Percentiles rank a stretch among this genome's conserved stretches.
phyloP scores from a whole-genome alignment of 2,113 vertebrate genomes.

The Oryzias curvinotus region DNA sequence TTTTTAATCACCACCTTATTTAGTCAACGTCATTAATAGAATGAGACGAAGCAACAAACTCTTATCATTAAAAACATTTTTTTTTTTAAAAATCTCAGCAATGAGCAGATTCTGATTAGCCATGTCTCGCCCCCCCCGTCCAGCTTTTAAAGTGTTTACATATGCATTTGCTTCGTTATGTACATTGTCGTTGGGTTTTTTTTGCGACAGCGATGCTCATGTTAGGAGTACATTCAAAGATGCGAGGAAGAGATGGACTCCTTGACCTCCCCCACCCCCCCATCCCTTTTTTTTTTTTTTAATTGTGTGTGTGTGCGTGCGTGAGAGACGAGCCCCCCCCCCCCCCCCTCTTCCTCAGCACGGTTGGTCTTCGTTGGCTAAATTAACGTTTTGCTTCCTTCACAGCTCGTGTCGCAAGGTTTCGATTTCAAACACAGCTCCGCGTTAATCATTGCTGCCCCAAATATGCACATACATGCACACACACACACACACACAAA shows the following conservation, averaged over 20 bases:
- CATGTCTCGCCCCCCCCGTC: conserved; percentile 43
- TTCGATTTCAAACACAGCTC: conserved; percentile 48
- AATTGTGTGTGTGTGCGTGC: conserved; percentile 20
- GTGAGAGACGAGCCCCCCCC: conserved; percentile 20
- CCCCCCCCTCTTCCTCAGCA: conserved; percentile 3
- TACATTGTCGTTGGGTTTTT: conserved; percentile 23
- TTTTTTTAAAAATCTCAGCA: conserved; percentile 70
- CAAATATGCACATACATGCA: conserved; percentile 19
- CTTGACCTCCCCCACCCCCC: conserved; percentile 37
- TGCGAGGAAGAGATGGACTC: conserved; percentile 58
- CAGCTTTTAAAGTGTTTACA: conserved; percentile 57
- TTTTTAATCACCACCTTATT: conserved; percentile 37
- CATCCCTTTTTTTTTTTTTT: conserved; percentile 11
- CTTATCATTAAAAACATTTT: conserved; percentile 72
- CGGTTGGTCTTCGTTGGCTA: conserved; percentile 18
- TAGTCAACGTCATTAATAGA: conserved; percentile 53
- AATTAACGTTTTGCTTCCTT: conserved; percentile 7
- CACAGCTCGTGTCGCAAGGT: conserved; percentile 5
- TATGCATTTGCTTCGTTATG: conserved; percentile 57
- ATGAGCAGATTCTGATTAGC: conserved; percentile 63
- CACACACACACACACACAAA: no score
- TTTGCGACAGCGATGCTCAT: conserved; percentile 61
- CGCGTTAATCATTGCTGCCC: conserved; percentile 54
- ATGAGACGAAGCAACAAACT: conserved; percentile 67
- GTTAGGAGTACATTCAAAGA: conserved; percentile 76